Conservation (phyloP, 2,797 vertebrate species). For the Schizothorax lantsangensis region DNA sequence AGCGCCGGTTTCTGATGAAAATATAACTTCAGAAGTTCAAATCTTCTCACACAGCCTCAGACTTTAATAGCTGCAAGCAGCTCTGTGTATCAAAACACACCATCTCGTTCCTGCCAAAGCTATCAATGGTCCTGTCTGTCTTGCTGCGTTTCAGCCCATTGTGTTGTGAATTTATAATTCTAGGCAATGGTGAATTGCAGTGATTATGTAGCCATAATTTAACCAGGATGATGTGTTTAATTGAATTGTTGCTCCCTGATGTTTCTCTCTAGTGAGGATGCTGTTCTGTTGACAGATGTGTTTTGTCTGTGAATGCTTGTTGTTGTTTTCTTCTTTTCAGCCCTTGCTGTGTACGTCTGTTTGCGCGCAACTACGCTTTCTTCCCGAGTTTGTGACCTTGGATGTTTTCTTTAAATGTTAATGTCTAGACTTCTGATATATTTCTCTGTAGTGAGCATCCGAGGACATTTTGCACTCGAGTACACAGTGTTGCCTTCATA, state of each 20-base stretch:
- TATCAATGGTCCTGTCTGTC: constrained; percentile 38
- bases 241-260: constrained; percentile 79
- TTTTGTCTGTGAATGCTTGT: constrained; percentile 49
- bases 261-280: constrained; percentile 73
- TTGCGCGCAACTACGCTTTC: constrained; percentile 38
- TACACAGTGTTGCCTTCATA: constrained; percentile 28
- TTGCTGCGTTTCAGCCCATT: constrained; percentile 37
- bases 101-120: constrained; percentile 63
- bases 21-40: constrained; percentile 14
- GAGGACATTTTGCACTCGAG: constrained; percentile 22
- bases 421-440: constrained; percentile 45
- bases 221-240: constrained; percentile 79
- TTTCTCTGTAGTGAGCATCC: constrained; percentile 19
- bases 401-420: constrained; percentile 43
- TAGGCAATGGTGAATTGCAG: constrained; percentile 77
- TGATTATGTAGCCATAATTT: constrained; percentile 82
- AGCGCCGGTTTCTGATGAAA: background rate
- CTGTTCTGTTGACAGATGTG: constrained; percentile 71
- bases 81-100: constrained; percentile 25
- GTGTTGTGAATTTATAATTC: constrained; percentile 61
- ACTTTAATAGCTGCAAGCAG: constrained; percentile 30
- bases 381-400: constrained; percentile 41
- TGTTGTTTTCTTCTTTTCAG: constrained; percentile 49
- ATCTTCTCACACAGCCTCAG: background rate
- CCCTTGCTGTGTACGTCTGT: constrained; percentile 47